Percentiles rank a stretch among this genome's conserved stretches.
Conservation (phyloP, 1,140 invertebrate species). For the Cherax quadricarinatus region DNA sequence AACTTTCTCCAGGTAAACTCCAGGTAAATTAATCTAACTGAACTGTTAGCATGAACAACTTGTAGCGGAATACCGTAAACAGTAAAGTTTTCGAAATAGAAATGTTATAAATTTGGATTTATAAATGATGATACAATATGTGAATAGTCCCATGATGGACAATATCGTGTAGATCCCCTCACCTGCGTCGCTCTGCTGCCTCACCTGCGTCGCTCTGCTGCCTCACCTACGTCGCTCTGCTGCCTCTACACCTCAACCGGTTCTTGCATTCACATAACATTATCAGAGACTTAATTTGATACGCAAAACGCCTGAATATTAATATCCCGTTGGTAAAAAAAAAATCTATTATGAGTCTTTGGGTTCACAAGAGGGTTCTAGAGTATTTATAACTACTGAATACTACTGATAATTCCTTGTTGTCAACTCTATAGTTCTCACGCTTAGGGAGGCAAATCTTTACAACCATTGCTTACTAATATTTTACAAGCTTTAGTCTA, state of each 20-base stretch:
- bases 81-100: too few species aligned
- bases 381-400: neutral
- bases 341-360: too few species aligned
- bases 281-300: too few species aligned
- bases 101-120: neutral
- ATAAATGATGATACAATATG: constrained; percentile 41
- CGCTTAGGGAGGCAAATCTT: neutral
- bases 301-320: too few species aligned
- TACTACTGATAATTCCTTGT: neutral
- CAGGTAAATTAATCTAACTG: too few species aligned
- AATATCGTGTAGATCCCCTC: constrained; percentile 16
- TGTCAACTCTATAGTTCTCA: constrained; percentile 24
- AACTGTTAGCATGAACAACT: too few species aligned
- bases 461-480: neutral
- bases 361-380: too few species aligned
- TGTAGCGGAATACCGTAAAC: too few species aligned
- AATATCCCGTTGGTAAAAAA: too few species aligned
- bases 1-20: too few species aligned
- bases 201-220: neutral
- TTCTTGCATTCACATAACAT: constrained; percentile 1
- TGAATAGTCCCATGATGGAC: constrained; percentile 33
- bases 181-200: neutral
- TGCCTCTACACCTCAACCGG: neutral
- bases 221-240: neutral
- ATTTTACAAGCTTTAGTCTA: neutral